These are phyloP conservation scores for Podarcis raffonei DNA, from an alignment of 2,113 vertebrate species.

Conservation along the genomic window DNA sequence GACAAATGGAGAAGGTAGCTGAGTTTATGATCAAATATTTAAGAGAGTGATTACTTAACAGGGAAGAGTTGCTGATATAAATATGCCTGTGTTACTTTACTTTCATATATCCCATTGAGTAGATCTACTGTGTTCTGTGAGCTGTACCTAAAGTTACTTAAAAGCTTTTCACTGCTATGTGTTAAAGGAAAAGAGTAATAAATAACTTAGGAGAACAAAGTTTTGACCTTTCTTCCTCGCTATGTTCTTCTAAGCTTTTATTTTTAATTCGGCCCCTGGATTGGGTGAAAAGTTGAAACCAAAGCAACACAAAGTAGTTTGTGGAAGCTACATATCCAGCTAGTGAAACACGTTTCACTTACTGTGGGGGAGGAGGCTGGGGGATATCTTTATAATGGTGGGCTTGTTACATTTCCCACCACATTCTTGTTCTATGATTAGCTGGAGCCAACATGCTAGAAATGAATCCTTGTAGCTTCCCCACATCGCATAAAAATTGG, in stretches of 20 bases:
- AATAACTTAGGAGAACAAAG: constrained; percentile 27
- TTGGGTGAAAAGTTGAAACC: constrained; percentile 3
- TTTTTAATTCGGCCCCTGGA: background rate
- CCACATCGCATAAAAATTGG: too few relatives aligned
- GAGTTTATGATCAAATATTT: constrained; percentile 54
- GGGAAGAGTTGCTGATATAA: constrained; percentile 26
- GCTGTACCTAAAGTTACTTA: constrained; percentile 25
- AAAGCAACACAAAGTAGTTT: background rate
- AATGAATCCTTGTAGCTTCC: background rate
- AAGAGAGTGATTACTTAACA: constrained; percentile 40
- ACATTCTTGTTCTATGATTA: background rate
- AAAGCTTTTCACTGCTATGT: constrained; percentile 22
- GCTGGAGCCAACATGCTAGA: background rate
- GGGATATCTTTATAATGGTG: background rate
- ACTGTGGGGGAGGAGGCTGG: background rate
- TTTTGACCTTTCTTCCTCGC: background rate
- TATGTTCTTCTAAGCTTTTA: background rate
- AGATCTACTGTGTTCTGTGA: background rate
- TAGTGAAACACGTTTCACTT: background rate
- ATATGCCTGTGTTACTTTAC: background rate
- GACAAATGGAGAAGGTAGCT: constrained; percentile 27
- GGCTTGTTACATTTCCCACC: background rate
- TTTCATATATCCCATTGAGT: constrained; percentile 6
- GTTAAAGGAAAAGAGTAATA: constrained; percentile 26
- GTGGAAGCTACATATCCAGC: background rate